phyloP scores from a whole-genome alignment of 2,888 invertebrate species.

The Sialis fuliginosa region DNA sequence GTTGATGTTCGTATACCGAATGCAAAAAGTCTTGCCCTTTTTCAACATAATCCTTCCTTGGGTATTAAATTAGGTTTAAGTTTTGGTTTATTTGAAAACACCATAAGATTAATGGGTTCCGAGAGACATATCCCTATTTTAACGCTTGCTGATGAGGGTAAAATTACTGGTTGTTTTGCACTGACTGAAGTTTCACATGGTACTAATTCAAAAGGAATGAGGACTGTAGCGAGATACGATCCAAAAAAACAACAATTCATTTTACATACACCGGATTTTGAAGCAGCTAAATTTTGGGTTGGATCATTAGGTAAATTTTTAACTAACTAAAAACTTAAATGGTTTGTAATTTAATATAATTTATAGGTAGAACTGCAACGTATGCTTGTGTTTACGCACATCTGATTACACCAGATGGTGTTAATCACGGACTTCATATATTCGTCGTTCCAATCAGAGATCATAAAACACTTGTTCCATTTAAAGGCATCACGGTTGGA shows the following conservation, averaged over 20 bases:
- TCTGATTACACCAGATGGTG: slow-evolving; percentile 58
- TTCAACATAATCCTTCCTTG: slow-evolving; percentile 40
- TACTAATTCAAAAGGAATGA: slow-evolving; percentile 75
- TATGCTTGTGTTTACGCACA: slow-evolving; percentile 81
- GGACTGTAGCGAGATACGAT: slow-evolving; percentile 70
- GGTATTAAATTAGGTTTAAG: slow-evolving; percentile 46
- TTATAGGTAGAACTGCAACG: slow-evolving; percentile 58
- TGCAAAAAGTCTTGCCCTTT: slow-evolving; percentile 32
- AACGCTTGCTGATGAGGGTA: slow-evolving; percentile 22
- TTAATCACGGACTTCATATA: slow-evolving; percentile 68
- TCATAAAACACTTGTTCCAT: slow-evolving; percentile 47
- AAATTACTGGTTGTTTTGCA: slow-evolving; percentile 55
- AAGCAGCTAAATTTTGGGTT: slow-evolving; percentile 73
- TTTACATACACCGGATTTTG: slow-evolving; percentile 55
- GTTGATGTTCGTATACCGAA: slow-evolving; percentile 27
- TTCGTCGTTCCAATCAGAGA: slow-evolving; percentile 80
- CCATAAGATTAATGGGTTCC: slow-evolving; percentile 44
- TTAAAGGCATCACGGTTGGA: slow-evolving; percentile 68
- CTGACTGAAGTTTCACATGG: slow-evolving; percentile 84
- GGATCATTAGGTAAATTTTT: slow-evolving; percentile 43
- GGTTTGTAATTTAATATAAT: neutral
- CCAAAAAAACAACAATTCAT: slow-evolving; percentile 51
- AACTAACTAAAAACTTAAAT: neutral
- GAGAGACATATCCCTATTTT: slow-evolving; percentile 39
- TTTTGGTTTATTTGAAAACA: slow-evolving; percentile 46